phyloP scores from a whole-genome alignment of 2,888 invertebrate genomes.

The Sceliomorpha sp. region DNA sequence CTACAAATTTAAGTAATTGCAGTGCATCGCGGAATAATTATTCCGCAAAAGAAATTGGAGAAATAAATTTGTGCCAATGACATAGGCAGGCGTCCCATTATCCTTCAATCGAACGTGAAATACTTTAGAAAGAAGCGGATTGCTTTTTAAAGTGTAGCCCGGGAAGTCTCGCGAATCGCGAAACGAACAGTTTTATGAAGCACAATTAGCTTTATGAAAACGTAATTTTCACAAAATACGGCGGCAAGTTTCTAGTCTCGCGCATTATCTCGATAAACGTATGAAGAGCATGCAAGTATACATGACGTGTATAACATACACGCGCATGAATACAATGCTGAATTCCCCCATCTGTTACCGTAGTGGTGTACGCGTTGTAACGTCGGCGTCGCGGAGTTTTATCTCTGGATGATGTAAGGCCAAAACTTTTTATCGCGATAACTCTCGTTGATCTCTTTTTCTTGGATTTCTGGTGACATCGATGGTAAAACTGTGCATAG shows the following conservation, averaged over 20 bases:
- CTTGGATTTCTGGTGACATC: conserved; percentile 56
- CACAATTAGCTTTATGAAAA: conserved; percentile 36
- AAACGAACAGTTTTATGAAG: conserved; percentile 11
- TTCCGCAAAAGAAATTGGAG: no score
- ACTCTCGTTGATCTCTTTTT: conserved; percentile 53
- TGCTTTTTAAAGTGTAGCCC: no score
- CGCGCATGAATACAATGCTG: conserved; percentile 53
- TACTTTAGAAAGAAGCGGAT: no score
- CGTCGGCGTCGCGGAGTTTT: conserved; percentile 56
- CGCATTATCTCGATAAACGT: conserved; percentile 50
- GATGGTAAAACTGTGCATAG: conserved; percentile 55
- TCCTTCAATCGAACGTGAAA: no score
- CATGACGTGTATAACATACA: conserved; percentile 52
- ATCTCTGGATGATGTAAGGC: conserved; percentile 59
- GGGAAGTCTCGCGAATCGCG: no score
- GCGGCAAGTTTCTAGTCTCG: conserved; percentile 28
- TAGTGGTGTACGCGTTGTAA: conserved; percentile 47
- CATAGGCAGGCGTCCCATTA: no score
- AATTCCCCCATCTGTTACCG: conserved; percentile 58
- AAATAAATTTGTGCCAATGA: no score
- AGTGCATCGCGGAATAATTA: no score
- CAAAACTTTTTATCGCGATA: conserved; percentile 58
- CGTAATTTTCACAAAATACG: conserved; percentile 38
- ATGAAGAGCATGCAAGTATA: conserved; percentile 45
- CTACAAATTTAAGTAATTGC: no score